Base-by-base conservation (phyloP, 2,797 vertebrate genomes). In the Triplophysa yarkandensis region DNA sequence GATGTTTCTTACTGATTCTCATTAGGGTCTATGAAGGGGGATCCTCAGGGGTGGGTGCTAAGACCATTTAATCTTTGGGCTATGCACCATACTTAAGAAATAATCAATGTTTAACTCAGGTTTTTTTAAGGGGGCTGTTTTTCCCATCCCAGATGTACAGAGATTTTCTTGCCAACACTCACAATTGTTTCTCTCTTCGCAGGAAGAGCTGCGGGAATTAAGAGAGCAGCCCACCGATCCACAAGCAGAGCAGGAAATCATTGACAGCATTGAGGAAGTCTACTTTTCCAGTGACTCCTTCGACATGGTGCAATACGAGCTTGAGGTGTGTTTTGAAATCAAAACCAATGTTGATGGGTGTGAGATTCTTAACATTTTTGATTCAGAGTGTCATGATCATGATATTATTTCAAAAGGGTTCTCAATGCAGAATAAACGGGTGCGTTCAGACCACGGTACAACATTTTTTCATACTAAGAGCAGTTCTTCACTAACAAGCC, bases 241-340 rank as follows among this genome's bases (percentile, higher is more conserved):
- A 71, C 94, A 95, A 83, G 96, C 93, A 3, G 95, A 99, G 84
- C 97, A 98, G 86, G 96, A 99, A 89, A 92, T 98, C 88, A 98
- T 99, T 76, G 92, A 97, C 86, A 95, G 95, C 86, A 95, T 99
- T 48, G 96, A 97, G 87, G 94, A 98, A 86, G 90, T 99, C 69
- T 99, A 98, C 91, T 99, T 95, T 90, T 97, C 95, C 46, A 93
- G 64, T 41, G 97, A 99, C 88, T 96, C 96, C 70, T 96, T 95
- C 82, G 98, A 99, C 90, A 94, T 98, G 91, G 95, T 97, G 83
- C 93, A 94, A 81, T 94, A 97, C 62, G 98, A 99, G 64, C 92
- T 99, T 80, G 95, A 98, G 95, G 98, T 98, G 55, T 39, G 78
- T 77, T 28, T 17, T 23, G 14, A 11, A 3, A n/a, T 14, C 16